phyloP scores from a whole-genome alignment of 2,797 vertebrate species.

The Sebastes jordani region DNA sequence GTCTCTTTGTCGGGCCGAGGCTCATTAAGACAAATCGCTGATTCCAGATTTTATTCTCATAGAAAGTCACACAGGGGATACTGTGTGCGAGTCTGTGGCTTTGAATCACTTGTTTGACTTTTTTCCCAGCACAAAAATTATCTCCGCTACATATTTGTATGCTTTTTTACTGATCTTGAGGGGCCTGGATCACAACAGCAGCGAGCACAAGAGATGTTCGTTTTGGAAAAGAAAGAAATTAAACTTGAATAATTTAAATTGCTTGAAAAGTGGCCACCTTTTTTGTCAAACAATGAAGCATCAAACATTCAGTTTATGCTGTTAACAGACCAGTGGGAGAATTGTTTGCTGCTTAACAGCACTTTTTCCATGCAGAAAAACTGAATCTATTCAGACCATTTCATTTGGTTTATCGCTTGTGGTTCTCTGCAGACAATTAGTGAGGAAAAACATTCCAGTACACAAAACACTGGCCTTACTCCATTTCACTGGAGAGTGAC shows the following conservation, averaged over 20 bases:
- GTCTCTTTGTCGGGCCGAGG: constrained; percentile 20
- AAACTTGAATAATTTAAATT: constrained; percentile 1
- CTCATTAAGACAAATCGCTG: constrained; percentile 67
- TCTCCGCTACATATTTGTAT: neutral
- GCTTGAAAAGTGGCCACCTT: neutral
- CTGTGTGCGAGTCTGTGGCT: neutral
- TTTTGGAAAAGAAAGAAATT: neutral
- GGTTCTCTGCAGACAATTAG: too few relatives aligned
- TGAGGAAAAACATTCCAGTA: too few relatives aligned
- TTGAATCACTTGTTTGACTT: constrained; percentile 29
- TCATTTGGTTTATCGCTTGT: too few relatives aligned
- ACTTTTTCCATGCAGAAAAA: neutral
- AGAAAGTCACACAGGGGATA: constrained; percentile 32
- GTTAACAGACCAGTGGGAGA: neutral
- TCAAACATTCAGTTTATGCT: neutral
- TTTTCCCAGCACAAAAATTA: neutral
- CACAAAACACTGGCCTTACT: too few relatives aligned
- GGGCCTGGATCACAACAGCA: constrained; percentile 24
- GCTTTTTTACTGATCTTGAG: constrained; percentile 1
- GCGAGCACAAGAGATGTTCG: neutral
- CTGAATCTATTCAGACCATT: too few relatives aligned
- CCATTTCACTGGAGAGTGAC: too few relatives aligned
- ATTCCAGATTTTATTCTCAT: constrained; percentile 40
- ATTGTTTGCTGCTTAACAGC: neutral
- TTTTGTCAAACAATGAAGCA: neutral